These are phyloP conservation scores for Lynx canadensis DNA, from an alignment of 2,113 vertebrate species.

Conservation along the genomic window DNA sequence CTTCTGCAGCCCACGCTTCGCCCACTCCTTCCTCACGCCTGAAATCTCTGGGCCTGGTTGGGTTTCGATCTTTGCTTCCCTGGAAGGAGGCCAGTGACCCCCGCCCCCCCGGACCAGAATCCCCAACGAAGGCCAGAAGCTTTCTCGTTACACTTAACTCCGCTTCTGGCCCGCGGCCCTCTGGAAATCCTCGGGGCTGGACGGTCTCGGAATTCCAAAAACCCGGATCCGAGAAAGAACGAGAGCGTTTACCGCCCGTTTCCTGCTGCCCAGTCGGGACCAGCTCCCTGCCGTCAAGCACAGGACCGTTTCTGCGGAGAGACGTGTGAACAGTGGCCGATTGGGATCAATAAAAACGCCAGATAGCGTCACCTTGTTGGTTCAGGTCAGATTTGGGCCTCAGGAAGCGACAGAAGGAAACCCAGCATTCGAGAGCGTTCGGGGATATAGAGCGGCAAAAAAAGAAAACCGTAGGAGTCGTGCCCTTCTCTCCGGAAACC, in stretches of 20 bases:
- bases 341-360: background rate
- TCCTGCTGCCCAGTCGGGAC: background rate
- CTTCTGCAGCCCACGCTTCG: background rate
- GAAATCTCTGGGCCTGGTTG: background rate
- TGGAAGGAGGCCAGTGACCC: background rate
- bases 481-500: background rate
- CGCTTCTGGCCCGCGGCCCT: background rate
- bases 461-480: background rate
- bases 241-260: background rate
- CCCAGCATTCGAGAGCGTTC: background rate
- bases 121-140: too few species aligned
- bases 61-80: background rate
- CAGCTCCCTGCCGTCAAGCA: rapidly evolving
- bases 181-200: background rate
- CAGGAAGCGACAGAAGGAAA: background rate
- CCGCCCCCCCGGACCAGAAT: background rate
- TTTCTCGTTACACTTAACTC: rapidly evolving
- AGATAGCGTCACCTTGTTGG: background rate
- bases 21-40: background rate
- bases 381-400: background rate
- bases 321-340: background rate
- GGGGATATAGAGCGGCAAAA: background rate
- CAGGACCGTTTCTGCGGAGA: background rate
- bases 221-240: background rate
- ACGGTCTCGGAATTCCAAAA: background rate